Conservation (phyloP, 2,797 vertebrate species). For the Scleropages formosus region DNA sequence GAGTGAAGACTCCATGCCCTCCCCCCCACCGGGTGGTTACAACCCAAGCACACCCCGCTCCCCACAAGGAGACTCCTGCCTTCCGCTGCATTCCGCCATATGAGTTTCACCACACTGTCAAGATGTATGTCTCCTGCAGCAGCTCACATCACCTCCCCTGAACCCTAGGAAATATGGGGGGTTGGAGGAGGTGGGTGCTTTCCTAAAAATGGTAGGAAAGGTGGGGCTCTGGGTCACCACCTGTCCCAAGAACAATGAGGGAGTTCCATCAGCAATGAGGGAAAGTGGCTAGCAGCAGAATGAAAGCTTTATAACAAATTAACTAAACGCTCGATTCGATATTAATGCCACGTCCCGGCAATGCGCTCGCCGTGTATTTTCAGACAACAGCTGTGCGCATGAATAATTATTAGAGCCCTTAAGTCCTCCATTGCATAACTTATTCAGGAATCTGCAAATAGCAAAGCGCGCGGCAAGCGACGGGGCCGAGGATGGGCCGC, state of each 20-base stretch:
- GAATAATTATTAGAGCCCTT: slow-evolving; percentile 45
- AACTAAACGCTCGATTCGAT: slow-evolving; percentile 7
- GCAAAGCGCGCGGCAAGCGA: slow-evolving; percentile 36
- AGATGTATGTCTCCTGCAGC: slow-evolving; percentile 10
- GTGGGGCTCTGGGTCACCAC: background rate
- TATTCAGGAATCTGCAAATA: slow-evolving; percentile 36
- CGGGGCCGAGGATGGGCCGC: too few species aligned
- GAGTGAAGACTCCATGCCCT: slow-evolving; percentile 47
- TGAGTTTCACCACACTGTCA: slow-evolving; percentile 18
- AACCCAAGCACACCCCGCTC: slow-evolving; percentile 39
- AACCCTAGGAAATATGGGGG: too few species aligned
- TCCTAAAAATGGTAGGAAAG: background rate
- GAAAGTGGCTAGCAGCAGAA: slow-evolving; percentile 6
- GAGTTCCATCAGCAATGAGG: background rate
- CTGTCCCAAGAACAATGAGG: background rate
- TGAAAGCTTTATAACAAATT: slow-evolving; percentile 19
- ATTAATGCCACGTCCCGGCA: slow-evolving; percentile 30
- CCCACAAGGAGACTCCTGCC: slow-evolving; percentile 44
- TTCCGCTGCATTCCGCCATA: slow-evolving; percentile 23
- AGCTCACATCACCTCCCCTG: background rate
- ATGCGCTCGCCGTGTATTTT: slow-evolving; percentile 27
- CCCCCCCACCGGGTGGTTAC: slow-evolving; percentile 38
- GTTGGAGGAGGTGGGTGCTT: background rate
- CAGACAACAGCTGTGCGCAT: slow-evolving; percentile 31
- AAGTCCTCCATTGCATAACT: slow-evolving; percentile 38